These are phyloP conservation scores for Drosophila formosana DNA, from an alignment of 2,888 invertebrate species.

Conservation along the genomic window DNA sequence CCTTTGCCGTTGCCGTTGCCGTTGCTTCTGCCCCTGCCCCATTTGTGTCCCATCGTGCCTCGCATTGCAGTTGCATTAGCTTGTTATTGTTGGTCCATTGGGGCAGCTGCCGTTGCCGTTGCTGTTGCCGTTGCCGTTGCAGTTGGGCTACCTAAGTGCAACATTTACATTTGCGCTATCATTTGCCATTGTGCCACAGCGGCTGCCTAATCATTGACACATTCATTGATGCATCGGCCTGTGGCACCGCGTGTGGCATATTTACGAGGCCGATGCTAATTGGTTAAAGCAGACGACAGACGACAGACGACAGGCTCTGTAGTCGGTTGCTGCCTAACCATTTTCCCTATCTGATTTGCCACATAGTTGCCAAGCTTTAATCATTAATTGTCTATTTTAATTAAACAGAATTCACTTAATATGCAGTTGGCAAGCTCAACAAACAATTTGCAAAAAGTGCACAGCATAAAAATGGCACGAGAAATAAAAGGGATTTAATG, in stretches of 20 bases:
- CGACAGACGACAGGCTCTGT: neutral
- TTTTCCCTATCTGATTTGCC: conserved; percentile 4
- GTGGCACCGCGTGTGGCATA: conserved; percentile 54
- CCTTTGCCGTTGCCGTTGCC: conserved; percentile 12
- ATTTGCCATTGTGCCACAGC: conserved; percentile 50
- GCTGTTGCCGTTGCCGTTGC: conserved; percentile 6
- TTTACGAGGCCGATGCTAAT: conserved; percentile 67
- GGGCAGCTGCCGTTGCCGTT: conserved; percentile 26
- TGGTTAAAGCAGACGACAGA: conserved; percentile 34
- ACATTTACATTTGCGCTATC: conserved; percentile 71
- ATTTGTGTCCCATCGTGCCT: neutral
- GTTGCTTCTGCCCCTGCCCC: neutral
- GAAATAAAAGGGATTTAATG: neutral
- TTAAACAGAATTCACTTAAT: conserved; percentile 40
- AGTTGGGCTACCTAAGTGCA: conserved; percentile 51
- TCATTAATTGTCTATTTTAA: conserved; percentile 29
- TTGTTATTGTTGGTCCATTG: conserved; percentile 52
- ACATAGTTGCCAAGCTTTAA: conserved; percentile 2
- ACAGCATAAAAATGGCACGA: neutral
- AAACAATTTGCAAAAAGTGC: conserved; percentile 32
- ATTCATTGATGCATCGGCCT: conserved; percentile 70
- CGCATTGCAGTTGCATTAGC: conserved; percentile 73
- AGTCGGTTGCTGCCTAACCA: too few species aligned
- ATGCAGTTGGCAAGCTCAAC: conserved; percentile 20
- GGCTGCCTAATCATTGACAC: conserved; percentile 76